These are phyloP conservation scores for Heterotis niloticus DNA, from an alignment of 2,113 vertebrate species.

Conservation along the genomic window DNA sequence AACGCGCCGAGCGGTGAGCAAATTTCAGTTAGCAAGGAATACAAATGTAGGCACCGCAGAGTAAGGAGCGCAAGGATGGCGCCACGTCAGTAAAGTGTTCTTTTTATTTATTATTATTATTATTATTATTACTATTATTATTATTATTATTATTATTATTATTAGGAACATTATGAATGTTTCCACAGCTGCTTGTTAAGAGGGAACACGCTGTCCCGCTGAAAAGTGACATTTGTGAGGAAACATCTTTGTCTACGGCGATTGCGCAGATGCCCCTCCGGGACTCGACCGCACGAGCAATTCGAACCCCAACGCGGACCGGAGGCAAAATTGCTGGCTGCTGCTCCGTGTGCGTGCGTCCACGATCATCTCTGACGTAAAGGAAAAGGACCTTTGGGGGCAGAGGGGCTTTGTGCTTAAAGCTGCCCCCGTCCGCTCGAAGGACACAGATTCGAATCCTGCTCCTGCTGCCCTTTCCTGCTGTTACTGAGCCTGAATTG, in stretches of 20 bases:
- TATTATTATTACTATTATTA: no score
- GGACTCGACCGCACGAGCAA: not conserved
- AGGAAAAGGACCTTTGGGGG: not conserved
- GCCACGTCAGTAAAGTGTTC: not conserved
- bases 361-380: no score
- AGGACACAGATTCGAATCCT: no score
- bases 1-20: not conserved
- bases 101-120: not conserved
- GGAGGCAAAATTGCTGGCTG: no score
- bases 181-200: slow-evolving; percentile 10
- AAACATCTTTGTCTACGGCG: not conserved
- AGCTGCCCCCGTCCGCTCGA: no score
- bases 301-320: not conserved
- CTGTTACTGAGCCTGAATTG: no score
- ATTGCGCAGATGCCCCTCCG: not conserved
- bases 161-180: not conserved
- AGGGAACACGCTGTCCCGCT: not conserved
- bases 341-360: no score
- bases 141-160: not conserved
- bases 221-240: not conserved
- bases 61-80: not conserved
- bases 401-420: not conserved
- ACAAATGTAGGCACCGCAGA: not conserved
- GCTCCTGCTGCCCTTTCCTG: no score
- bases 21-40: not conserved